A percentile compares a stretch with the other conserved stretches of the same genome.
Conservation (phyloP, 2,797 vertebrate species). For the Tiaroga cobitis region DNA sequence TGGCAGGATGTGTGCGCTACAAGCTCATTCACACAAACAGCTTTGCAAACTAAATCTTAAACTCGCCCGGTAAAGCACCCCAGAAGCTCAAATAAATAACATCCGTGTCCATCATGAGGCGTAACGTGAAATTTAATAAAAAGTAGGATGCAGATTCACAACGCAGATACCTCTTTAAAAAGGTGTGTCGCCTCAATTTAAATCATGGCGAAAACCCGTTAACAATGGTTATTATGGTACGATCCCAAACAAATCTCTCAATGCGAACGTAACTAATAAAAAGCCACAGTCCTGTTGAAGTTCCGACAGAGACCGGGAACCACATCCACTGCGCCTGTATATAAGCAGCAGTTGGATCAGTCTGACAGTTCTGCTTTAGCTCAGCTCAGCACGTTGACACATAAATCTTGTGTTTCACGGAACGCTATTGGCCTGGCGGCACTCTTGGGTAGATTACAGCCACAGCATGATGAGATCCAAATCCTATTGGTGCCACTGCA, state of each 20-base stretch:
- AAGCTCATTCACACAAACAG: slow-evolving; percentile 15
- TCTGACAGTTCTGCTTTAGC: slow-evolving; percentile 35
- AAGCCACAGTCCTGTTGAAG: background rate
- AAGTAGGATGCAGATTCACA: background rate
- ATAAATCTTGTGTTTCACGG: slow-evolving; percentile 42
- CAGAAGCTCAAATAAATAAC: background rate
- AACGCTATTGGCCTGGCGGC: background rate
- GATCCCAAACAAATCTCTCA: background rate
- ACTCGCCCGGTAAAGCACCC: background rate
- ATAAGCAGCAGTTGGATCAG: slow-evolving; percentile 55
- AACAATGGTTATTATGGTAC: background rate
- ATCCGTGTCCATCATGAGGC: slow-evolving; percentile 1
- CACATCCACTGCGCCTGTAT: slow-evolving; percentile 32
- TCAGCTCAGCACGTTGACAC: slow-evolving; percentile 41
- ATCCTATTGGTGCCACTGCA: background rate
- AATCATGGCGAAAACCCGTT: slow-evolving; percentile 7
- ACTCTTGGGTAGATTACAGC: background rate
- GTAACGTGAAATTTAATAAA: background rate
- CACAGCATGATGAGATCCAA: background rate
- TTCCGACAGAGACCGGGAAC: background rate
- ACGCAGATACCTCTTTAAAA: slow-evolving; percentile 11
- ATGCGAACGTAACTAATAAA: background rate
- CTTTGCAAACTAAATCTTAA: slow-evolving; percentile 9
- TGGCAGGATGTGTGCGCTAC: slow-evolving; percentile 28
- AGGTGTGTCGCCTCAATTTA: slow-evolving; percentile 31